phyloP scores from a whole-genome alignment of 2,113 vertebrate species.

The Lophotis ruficrista region DNA sequence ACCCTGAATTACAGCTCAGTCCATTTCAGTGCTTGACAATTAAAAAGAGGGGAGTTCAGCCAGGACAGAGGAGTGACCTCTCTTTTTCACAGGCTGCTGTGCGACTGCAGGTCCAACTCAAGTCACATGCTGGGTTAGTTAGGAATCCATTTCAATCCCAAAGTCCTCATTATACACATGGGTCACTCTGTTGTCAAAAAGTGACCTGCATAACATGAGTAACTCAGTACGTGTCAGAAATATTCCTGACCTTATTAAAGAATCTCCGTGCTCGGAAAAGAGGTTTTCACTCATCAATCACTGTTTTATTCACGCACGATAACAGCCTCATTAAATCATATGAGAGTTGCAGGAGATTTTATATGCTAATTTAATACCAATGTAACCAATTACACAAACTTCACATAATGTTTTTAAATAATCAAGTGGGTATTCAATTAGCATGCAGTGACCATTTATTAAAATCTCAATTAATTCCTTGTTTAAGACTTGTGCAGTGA shows the following conservation, averaged over 20 bases:
- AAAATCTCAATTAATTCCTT: constrained; percentile 63
- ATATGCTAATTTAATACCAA: constrained; percentile 65
- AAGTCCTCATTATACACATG: constrained; percentile 27
- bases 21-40: constrained; percentile 1
- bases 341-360: constrained; percentile 59
- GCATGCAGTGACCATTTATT: constrained; percentile 60
- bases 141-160: constrained; percentile 30
- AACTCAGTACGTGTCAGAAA: constrained; percentile 50
- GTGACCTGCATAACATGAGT: constrained; percentile 48
- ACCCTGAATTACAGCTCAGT: background rate
- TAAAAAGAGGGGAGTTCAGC: constrained; percentile 16
- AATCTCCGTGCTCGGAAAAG: background rate
- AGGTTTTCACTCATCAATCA: constrained; percentile 61
- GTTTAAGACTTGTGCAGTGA: constrained; percentile 41
- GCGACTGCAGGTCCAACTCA: constrained; percentile 15
- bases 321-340: constrained; percentile 69
- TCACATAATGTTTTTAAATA: constrained; percentile 69
- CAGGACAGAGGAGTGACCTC: constrained; percentile 24
- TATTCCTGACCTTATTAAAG: constrained; percentile 64
- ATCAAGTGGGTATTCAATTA: constrained; percentile 66
- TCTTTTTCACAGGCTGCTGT: background rate
- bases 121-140: constrained; percentile 18
- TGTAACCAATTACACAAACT: constrained; percentile 69
- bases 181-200: constrained; percentile 45
- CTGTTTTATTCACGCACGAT: constrained; percentile 42